These are phyloP conservation scores for Heliocidaris tuberculata DNA, from an alignment of 35 echinoderm and acorn worm species.

Conservation along the genomic window DNA sequence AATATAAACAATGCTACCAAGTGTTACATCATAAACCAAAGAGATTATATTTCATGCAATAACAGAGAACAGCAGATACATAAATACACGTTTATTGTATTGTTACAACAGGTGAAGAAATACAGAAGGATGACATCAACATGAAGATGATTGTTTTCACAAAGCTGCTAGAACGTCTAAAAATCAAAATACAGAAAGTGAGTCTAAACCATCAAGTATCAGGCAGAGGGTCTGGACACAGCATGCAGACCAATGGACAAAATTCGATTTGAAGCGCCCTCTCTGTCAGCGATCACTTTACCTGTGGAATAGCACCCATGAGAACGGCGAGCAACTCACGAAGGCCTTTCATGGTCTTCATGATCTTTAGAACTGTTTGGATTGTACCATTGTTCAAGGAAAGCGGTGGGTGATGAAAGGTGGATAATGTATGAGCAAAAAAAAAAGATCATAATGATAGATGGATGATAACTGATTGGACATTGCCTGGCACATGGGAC, in stretches of 20 bases:
- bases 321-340: conserved; percentile 91
- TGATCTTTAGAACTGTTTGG: conserved; percentile 96
- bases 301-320: conserved; percentile 99
- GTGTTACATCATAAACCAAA: neutral
- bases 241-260: neutral
- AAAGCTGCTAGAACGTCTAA: neutral
- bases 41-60: neutral
- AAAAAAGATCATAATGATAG: neutral
- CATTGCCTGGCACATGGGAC: neutral
- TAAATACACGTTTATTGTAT: neutral
- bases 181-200: neutral
- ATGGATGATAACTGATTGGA: neutral
- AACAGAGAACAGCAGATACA: too few relatives aligned
- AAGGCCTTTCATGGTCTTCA: conserved; percentile 99
- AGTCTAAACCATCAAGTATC: neutral
- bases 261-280: neutral
- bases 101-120: neutral
- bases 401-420: neutral
- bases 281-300: conserved; percentile 44
- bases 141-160: neutral
- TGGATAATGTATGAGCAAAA: neutral
- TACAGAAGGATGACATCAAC: neutral
- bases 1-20: neutral
- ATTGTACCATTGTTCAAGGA: conserved; percentile 16
- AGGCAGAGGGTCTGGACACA: neutral